Evolutionary conservation across 1,140 invertebrate genomes (phyloP).

Genomic region (Tigriopus japonicus): DNA sequence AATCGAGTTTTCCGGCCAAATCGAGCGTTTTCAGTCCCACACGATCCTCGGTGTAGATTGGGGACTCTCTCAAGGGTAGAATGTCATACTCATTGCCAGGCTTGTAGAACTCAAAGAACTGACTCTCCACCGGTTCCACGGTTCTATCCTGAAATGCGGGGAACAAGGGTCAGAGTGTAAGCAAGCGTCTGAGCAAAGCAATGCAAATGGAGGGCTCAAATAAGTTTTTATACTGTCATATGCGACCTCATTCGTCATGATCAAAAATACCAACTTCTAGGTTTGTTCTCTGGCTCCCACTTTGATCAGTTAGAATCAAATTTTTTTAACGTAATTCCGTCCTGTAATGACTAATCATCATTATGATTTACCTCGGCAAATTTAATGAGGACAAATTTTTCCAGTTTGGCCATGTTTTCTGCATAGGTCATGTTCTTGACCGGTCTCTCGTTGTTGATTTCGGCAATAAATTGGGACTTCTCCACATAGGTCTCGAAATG

Average conservation of each 20-base stretch:
- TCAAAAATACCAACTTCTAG: too few relatives aligned
- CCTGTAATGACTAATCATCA: too few relatives aligned
- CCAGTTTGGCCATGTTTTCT: slow-evolving; percentile 52
- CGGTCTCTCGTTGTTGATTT: slow-evolving; percentile 80
- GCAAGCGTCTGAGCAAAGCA: too few relatives aligned
- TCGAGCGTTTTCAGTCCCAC: slow-evolving; percentile 64
- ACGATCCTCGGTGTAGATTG: slow-evolving; percentile 44
- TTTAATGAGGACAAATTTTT: slow-evolving; percentile 78
- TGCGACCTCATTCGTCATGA: too few relatives aligned
- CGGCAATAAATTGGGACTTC: slow-evolving; percentile 70
- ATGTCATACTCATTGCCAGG: slow-evolving; percentile 38
- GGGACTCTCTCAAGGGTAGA: slow-evolving; percentile 26
- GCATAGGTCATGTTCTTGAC: slow-evolving; percentile 30
- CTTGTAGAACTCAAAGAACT: slow-evolving; percentile 79
- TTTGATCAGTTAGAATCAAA: too few relatives aligned
- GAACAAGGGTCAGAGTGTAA: too few relatives aligned
- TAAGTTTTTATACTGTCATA: too few relatives aligned
- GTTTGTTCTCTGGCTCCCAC: too few relatives aligned
- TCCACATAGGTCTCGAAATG: slow-evolving; percentile 54
- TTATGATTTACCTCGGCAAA: slow-evolving; percentile 36
- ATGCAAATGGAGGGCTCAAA: too few relatives aligned
- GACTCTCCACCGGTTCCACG: slow-evolving; percentile 68
- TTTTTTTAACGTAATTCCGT: too few relatives aligned
- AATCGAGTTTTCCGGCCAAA: slow-evolving; percentile 48
- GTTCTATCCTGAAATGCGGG: slow-evolving; percentile 86